A percentile compares a stretch with the other conserved stretches of the same genome.
Evolutionary conservation across 2,797 vertebrate species (phyloP).

Genomic region (Acipenser ruthenus): DNA sequence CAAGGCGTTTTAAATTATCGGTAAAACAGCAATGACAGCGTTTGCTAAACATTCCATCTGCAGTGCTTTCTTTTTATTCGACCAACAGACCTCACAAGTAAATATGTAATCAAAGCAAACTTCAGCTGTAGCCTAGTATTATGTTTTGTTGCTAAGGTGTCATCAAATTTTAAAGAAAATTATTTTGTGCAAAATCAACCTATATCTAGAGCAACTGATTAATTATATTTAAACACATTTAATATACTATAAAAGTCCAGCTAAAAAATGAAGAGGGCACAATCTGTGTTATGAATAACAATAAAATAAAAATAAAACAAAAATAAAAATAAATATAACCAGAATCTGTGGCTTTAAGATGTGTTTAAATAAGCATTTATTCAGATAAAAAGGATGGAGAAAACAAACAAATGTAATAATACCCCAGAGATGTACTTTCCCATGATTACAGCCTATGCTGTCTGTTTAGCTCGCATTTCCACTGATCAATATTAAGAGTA

Average conservation of each 20-base stretch:
- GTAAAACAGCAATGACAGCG: conserved; percentile 58
- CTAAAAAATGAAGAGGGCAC: neutral
- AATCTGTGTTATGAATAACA: neutral
- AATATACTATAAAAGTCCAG: too few relatives aligned
- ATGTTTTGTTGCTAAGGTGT: too few relatives aligned
- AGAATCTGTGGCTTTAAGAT: neutral
- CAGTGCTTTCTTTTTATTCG: conserved; percentile 10
- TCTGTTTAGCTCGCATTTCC: neutral
- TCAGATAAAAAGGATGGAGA: neutral
- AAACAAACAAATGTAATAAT: neutral
- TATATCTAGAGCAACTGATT: too few relatives aligned
- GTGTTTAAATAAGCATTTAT: neutral
- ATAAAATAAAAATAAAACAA: neutral
- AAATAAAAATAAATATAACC: neutral
- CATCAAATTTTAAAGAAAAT: too few relatives aligned
- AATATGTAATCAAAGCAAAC: conserved; percentile 23
- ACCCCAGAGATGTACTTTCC: neutral
- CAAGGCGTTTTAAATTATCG: conserved; percentile 71
- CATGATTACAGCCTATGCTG: neutral
- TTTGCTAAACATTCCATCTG: conserved; percentile 57
- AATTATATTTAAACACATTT: too few relatives aligned
- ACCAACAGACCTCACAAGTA: conserved; percentile 10
- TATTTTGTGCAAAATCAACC: too few relatives aligned
- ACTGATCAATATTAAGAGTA: neutral
- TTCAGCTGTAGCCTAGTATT: conserved; percentile 11